Conservation (phyloP, 1,140 invertebrate species). For the Drosophila santomea region DNA sequence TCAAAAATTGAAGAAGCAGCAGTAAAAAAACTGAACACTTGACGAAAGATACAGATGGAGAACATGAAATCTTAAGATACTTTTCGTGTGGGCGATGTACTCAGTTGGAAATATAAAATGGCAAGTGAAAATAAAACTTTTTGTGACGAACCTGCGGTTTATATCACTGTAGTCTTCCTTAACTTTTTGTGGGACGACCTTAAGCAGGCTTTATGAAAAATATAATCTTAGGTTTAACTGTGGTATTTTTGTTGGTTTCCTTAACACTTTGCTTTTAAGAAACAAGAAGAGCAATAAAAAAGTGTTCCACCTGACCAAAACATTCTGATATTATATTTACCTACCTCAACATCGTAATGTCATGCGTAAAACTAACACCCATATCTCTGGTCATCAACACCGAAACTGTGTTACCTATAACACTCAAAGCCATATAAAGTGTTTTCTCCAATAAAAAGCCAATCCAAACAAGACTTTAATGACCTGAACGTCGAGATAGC, state of each 20-base stretch:
- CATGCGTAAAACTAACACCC: not conserved
- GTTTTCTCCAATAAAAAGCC: slow-evolving; percentile 15
- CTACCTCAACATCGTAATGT: slow-evolving; percentile 9
- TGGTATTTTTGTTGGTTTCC: too few relatives aligned
- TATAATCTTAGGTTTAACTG: not conserved
- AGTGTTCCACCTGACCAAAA: not conserved
- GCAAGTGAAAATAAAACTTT: slow-evolving; percentile 5
- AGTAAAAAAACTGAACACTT: slow-evolving; percentile 36
- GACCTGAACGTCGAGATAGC: slow-evolving; percentile 20
- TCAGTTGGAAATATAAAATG: slow-evolving; percentile 19
- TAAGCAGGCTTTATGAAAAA: not conserved
- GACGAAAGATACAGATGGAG: slow-evolving; percentile 20
- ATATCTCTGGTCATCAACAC: slow-evolving; percentile 18
- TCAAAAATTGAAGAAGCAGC: slow-evolving; percentile 67
- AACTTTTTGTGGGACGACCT: not conserved
- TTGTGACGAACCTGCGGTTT: not conserved
- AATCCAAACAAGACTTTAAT: slow-evolving; percentile 23
- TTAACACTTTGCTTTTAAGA: too few relatives aligned
- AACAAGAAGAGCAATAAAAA: too few relatives aligned
- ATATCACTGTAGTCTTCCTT: not conserved
- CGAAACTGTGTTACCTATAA: not conserved
- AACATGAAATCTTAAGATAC: slow-evolving; percentile 37
- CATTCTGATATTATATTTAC: not conserved
- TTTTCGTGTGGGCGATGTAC: slow-evolving; percentile 20
- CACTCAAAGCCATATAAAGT: slow-evolving; percentile 16